Evolutionary conservation across 1,140 invertebrate species (phyloP), one percentile per base, ranked within the genome.

Genomic region (Condylostylus longicornis): DNA sequence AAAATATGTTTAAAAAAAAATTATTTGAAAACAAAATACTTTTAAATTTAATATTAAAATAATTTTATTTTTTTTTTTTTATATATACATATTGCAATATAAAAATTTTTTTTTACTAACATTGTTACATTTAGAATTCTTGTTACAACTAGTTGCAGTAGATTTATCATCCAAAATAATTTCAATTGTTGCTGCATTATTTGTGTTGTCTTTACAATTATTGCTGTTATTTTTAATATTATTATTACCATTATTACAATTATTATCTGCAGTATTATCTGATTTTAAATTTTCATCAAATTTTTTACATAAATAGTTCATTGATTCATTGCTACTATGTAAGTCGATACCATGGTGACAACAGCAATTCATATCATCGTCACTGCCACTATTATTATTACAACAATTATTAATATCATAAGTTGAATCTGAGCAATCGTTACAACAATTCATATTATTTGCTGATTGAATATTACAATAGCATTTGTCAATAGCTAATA

Each of bases 291-390:
- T 57, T 22, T 60, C 54, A 40, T 60, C 54, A 33, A 60, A 60
- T 47, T 59, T 58, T 42, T 60, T 54, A 45, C 57, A 60, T 32
- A 60, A 42, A 33, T 58, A 51, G 25, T 58, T 54, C 13, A 60
- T 42, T 34, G 53, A 49, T n/a, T 6, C 42, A 33, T 25, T 58
- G 54, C 32, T 51, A 28, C 4, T 44, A 44, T 19, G 27, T 17
- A 18, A 27, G 38, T n/a, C 32, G 28, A 33, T n/a, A n/a, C n/a
- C n/a, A 25, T 56, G 53, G 35, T 51, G 40, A 37, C 54, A 48
- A 33, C 54, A 42, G 22, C 53, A 51, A 19, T 49, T 51, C 5
- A 58, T 41, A 38, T 74, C 73, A 51, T 72, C 72, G 45, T 72
- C 72, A 59, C 71, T 74, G 38, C 71, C 71, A 32, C 46, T 42